phyloP scores from a whole-genome alignment of 2,797 vertebrate species.

The Echeneis naucrates region DNA sequence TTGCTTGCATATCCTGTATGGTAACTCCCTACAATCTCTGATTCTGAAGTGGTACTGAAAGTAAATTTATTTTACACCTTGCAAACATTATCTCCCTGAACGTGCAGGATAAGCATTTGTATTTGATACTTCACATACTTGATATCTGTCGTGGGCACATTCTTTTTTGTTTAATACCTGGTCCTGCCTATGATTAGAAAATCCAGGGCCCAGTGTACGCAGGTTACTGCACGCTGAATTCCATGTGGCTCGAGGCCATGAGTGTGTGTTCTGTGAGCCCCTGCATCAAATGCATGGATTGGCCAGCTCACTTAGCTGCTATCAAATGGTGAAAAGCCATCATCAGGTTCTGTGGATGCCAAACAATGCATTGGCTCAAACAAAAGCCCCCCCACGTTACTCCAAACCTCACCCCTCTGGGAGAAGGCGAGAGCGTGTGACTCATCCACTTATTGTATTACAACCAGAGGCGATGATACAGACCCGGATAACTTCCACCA shows the following conservation, averaged over 20 bases:
- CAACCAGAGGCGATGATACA: conserved; percentile 63
- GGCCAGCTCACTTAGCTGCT: conserved; percentile 44
- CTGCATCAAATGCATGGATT: conserved; percentile 24
- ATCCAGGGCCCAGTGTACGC: conserved; percentile 1
- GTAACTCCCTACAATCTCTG: conserved; percentile 14
- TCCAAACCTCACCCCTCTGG: conserved; percentile 25
- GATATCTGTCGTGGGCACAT: background rate
- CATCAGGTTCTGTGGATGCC: conserved; percentile 45
- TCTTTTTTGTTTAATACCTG: background rate
- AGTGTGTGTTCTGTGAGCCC: conserved; percentile 31
- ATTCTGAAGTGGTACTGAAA: conserved; percentile 6
- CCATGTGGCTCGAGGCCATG: background rate
- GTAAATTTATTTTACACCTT: background rate
- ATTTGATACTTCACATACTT: background rate
- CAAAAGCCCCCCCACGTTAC: conserved; percentile 53
- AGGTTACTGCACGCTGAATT: background rate
- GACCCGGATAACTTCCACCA: conserved; percentile 64
- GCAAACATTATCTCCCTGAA: background rate
- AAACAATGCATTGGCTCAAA: conserved; percentile 70
- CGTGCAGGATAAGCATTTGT: background rate
- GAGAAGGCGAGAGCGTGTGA: conserved; percentile 55
- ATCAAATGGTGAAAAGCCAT: conserved; percentile 66
- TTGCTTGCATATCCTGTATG: conserved; percentile 12
- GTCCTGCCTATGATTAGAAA: background rate
- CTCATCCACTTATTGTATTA: conserved; percentile 76